Evolutionary conservation across 2,797 vertebrate species (phyloP), one percentile per base, ranked within the genome.

Genomic region (Syndactyla subalaris): DNA sequence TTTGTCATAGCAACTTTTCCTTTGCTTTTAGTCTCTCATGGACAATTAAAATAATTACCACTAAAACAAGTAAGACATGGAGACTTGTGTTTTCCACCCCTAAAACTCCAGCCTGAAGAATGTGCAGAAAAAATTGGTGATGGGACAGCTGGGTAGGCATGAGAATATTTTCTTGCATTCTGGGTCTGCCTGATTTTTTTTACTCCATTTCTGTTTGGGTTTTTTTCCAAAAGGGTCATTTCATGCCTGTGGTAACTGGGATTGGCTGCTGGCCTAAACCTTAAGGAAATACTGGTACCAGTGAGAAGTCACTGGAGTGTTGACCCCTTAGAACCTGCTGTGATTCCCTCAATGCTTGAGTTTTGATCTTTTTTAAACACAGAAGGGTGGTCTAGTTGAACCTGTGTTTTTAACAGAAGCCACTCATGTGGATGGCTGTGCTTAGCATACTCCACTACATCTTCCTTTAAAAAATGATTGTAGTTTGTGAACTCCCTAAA

Each of bases 1-100:
- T 95, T 78, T 93, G 66, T 84, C 73, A 43, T 41, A 76, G 73
- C 51, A 88, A 45, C 76, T 90, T 93, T 43, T 72, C 43, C 62
- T 86, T 88, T 92, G 76, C 51, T 94, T 66, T 52, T 51, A n/a
- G 54, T 78, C 70, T 84, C 59, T 70, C 21, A 19, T 10, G 49
- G 66, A 41, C 29, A 5, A 2, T 88, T 79, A 78, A 70, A 84
- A 72, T 66, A 75, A 65, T 84, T 88, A 38, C 3, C 5, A n/a
- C 48, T 51, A 48, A 88, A 88, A 48, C 55, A 70, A 93, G 65
- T 54, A 51, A 24, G 62, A 49, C 7, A 6, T 7, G 36, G 55
- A 70, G 85, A 57, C 51, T 55, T 67, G 32, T 29, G 76, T 17
- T 8, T 91, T 67, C 75, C 27, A 14, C 22, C 57, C 27, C 36